These are phyloP conservation scores for Microdon myrmicae DNA, from an alignment of 2,888 invertebrate species.

Conservation along the genomic window DNA sequence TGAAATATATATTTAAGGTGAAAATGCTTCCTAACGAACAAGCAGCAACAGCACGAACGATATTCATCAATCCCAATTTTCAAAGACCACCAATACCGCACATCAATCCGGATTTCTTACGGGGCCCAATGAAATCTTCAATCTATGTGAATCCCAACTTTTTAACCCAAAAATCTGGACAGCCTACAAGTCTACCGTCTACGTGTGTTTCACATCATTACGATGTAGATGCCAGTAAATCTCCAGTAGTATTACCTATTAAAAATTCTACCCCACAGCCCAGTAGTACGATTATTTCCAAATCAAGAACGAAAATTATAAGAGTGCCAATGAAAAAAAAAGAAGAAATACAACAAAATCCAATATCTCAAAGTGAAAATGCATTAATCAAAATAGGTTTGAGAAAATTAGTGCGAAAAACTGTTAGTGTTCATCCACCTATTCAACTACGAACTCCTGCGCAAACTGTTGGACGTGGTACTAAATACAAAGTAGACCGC, in stretches of 20 bases:
- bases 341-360: not conserved
- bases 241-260: not conserved
- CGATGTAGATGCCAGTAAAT: not conserved
- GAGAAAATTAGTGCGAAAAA: slow-evolving; percentile 60
- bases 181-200: not conserved
- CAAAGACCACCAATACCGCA: slow-evolving; percentile 58
- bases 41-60: slow-evolving; percentile 54
- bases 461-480: slow-evolving; percentile 23
- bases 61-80: slow-evolving; percentile 66
- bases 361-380: not conserved
- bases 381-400: slow-evolving; percentile 59
- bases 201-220: not conserved
- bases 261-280: slow-evolving; percentile 23
- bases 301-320: slow-evolving; percentile 63
- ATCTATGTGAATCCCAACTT: slow-evolving; percentile 70
- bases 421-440: slow-evolving; percentile 12
- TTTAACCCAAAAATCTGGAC: slow-evolving; percentile 51
- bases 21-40: slow-evolving; percentile 53
- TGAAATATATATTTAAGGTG: too few relatives aligned
- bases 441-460: not conserved
- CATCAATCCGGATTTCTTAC: slow-evolving; percentile 64
- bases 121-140: slow-evolving; percentile 51
- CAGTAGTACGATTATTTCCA: slow-evolving; percentile 62
- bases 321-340: slow-evolving; percentile 55
- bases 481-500: slow-evolving; percentile 60